A percentile compares a stretch with the other conserved stretches of the same genome.
Evolutionary conservation across 2,797 vertebrate species (phyloP).

Genomic region (Acestrorhynchus altus): DNA sequence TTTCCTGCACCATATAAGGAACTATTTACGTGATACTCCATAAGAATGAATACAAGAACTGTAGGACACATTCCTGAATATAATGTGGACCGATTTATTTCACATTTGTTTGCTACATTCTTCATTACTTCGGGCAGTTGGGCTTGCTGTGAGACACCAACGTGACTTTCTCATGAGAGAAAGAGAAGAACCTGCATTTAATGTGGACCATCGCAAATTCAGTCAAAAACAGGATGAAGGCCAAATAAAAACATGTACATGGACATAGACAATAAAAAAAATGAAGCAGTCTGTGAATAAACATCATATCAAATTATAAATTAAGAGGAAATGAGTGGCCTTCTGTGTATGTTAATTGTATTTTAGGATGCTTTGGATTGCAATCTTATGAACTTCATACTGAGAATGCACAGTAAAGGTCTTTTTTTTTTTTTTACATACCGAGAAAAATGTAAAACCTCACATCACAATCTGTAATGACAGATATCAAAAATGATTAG

Average conservation of each 20-base stretch:
- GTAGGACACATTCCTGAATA: constrained; percentile 18
- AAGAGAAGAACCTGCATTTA: constrained; percentile 28
- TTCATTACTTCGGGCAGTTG: constrained; percentile 8
- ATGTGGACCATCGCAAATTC: constrained; percentile 32
- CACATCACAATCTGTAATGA: constrained; percentile 6
- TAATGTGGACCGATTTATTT: constrained; percentile 74
- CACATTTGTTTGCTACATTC: constrained; percentile 72
- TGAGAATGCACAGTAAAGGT: constrained; percentile 24
- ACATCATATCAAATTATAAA: constrained; percentile 23
- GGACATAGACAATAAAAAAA: constrained; percentile 5
- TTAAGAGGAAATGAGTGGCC: constrained; percentile 12
- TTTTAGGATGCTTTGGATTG: not conserved
- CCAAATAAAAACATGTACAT: not conserved
- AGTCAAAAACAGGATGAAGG: constrained; percentile 26
- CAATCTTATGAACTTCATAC: constrained; percentile 6
- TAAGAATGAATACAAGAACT: constrained; percentile 31
- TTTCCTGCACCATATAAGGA: too few species aligned
- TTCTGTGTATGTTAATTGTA: not conserved
- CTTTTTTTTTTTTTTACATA: not conserved
- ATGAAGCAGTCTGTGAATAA: not conserved
- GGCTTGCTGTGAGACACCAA: constrained; percentile 5
- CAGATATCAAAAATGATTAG: not conserved
- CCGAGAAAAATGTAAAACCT: not conserved
- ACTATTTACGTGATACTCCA: not conserved
- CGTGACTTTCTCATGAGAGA: not conserved